phyloP scores from a whole-genome alignment of 1,140 invertebrate species.

The Cepaea nemoralis region DNA sequence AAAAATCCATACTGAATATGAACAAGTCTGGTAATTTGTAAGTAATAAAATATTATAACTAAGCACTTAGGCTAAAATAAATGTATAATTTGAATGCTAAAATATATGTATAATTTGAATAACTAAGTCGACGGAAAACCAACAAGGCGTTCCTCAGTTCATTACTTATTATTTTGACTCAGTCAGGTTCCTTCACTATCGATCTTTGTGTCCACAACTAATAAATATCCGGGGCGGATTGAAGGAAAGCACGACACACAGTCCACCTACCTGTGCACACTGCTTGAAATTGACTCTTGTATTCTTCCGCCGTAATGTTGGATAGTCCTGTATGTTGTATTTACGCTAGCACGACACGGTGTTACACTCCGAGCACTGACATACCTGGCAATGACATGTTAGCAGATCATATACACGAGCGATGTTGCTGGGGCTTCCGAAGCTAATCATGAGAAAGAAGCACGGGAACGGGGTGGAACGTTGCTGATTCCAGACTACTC shows the following conservation, averaged over 20 bases:
- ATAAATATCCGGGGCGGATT: neutral
- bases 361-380: neutral
- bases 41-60: no score
- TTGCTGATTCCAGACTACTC: neutral
- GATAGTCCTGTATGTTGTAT: neutral
- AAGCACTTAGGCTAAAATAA: neutral
- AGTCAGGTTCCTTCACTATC: neutral
- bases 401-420: neutral
- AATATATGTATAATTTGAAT: neutral
- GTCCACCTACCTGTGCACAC: neutral
- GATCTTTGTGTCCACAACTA: neutral
- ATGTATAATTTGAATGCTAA: neutral
- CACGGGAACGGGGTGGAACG: neutral
- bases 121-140: no score
- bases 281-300: neutral
- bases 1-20: no score
- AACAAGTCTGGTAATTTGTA: no score
- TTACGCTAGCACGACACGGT: neutral
- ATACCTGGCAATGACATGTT: neutral
- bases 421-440: neutral
- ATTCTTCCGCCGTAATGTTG: neutral
- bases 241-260: neutral
- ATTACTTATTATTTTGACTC: neutral
- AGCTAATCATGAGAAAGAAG: neutral
- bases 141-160: neutral